A percentile compares a stretch with the other conserved stretches of the same genome.
These are phyloP conservation scores for Dipodomys stephensi DNA, from an alignment of 2,113 vertebrate genomes.

Conservation along the genomic window DNA sequence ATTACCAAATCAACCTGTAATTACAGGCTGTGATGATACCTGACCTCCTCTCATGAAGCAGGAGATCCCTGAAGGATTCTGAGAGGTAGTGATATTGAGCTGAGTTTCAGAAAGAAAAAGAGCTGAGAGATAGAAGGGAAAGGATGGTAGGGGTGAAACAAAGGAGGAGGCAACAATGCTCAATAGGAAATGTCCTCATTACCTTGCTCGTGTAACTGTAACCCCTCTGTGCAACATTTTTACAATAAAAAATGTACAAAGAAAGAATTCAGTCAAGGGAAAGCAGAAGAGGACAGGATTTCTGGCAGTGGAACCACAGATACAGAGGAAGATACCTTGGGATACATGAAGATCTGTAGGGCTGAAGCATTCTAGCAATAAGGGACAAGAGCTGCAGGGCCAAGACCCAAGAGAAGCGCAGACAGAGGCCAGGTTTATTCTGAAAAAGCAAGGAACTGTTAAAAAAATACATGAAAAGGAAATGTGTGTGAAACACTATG, in stretches of 20 bases:
- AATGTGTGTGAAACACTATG: background rate
- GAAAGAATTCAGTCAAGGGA: background rate
- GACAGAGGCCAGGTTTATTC: background rate
- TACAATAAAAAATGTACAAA: too few species aligned
- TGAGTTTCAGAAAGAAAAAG: background rate
- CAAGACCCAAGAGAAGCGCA: background rate
- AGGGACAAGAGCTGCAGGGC: too few species aligned
- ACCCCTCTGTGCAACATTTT: too few species aligned
- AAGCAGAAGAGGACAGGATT: background rate
- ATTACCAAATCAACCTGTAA: background rate
- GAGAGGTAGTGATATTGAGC: background rate
- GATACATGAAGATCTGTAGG: background rate
- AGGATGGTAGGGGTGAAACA: too few species aligned
- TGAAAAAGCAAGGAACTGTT: background rate
- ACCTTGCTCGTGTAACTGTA: too few species aligned
- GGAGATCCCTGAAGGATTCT: background rate
- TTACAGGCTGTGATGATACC: background rate
- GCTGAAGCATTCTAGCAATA: too few species aligned
- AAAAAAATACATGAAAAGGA: background rate
- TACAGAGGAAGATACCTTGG: background rate
- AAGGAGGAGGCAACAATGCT: too few species aligned
- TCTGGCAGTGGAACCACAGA: background rate
- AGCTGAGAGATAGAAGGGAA: background rate
- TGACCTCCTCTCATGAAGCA: background rate
- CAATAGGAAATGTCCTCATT: too few species aligned